Percentiles rank a stretch among this genome's conserved stretches.
Conservation (phyloP, 2,113 vertebrate genomes). For the Barbus barbus region DNA sequence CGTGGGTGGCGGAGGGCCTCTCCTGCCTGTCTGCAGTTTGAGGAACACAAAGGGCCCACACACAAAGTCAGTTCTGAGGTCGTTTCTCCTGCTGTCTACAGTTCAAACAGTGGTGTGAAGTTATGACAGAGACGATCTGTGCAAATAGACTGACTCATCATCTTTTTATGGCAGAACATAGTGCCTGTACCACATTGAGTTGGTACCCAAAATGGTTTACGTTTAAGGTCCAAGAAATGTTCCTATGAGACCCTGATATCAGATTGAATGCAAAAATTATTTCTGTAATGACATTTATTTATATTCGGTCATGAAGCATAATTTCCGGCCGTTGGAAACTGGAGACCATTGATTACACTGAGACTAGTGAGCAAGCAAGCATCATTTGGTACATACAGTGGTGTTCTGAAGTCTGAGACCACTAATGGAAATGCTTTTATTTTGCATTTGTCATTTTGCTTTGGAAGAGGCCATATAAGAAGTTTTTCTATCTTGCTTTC, state of each 20-base stretch:
- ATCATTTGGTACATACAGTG: neutral
- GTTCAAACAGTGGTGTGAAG: slow-evolving; percentile 86
- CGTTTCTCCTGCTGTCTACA: slow-evolving; percentile 68
- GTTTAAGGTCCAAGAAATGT: slow-evolving; percentile 3
- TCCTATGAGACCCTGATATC: neutral
- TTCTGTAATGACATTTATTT: neutral
- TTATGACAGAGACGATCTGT: slow-evolving; percentile 74
- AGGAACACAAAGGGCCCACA: slow-evolving; percentile 79
- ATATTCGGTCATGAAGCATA: neutral
- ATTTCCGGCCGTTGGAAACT: neutral
- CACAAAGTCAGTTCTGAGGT: slow-evolving; percentile 76
- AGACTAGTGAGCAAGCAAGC: neutral
- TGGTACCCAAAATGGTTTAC: neutral
- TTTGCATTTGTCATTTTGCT: neutral
- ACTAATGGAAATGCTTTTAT: neutral
- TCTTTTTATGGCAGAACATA: slow-evolving; percentile 66
- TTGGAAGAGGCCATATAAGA: neutral
- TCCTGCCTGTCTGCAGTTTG: slow-evolving; percentile 67
- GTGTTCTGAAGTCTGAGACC: neutral
- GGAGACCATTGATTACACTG: neutral
- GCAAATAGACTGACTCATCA: slow-evolving; percentile 81
- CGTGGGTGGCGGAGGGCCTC: slow-evolving; percentile 68
- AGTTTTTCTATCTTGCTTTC: neutral
- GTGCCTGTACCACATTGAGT: neutral
- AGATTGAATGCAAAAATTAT: neutral